Conservation (phyloP, 2,113 vertebrate species). For the Choloepus hoffmanni region DNA sequence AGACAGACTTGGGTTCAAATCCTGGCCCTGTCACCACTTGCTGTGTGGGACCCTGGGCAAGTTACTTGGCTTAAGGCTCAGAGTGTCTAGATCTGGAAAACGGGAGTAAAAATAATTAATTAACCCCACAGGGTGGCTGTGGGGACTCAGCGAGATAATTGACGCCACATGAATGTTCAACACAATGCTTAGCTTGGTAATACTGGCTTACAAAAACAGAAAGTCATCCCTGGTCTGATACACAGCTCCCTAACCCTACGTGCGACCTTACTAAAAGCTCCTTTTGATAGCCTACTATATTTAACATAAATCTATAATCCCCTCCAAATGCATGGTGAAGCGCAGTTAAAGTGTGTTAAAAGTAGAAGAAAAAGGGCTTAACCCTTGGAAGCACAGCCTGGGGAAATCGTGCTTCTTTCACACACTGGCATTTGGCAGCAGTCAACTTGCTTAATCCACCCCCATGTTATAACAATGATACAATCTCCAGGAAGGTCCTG, state of each 20-base stretch:
- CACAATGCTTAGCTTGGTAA: neutral
- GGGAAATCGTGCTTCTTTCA: constrained; percentile 43
- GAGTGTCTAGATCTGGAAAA: neutral
- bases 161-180: neutral
- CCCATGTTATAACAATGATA: neutral
- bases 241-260: constrained; percentile 28
- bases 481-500: neutral
- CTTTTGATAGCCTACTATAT: constrained; percentile 68
- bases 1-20: neutral
- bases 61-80: neutral
- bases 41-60: neutral
- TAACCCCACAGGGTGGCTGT: accelerated
- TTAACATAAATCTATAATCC: constrained; percentile 79
- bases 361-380: constrained; percentile 63
- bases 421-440: constrained; percentile 18
- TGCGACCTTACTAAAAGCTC: constrained; percentile 64
- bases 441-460: neutral
- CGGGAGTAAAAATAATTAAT: neutral
- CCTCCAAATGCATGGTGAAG: constrained; percentile 72
- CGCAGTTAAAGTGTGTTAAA: constrained; percentile 63
- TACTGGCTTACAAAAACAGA: neutral
- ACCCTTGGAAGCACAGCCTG: constrained; percentile 54
- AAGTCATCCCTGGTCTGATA: neutral
- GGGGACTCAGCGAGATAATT: neutral
- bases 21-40: neutral